phyloP scores from a whole-genome alignment of 2,888 invertebrate genomes.

The Eupithecia subumbrata region DNA sequence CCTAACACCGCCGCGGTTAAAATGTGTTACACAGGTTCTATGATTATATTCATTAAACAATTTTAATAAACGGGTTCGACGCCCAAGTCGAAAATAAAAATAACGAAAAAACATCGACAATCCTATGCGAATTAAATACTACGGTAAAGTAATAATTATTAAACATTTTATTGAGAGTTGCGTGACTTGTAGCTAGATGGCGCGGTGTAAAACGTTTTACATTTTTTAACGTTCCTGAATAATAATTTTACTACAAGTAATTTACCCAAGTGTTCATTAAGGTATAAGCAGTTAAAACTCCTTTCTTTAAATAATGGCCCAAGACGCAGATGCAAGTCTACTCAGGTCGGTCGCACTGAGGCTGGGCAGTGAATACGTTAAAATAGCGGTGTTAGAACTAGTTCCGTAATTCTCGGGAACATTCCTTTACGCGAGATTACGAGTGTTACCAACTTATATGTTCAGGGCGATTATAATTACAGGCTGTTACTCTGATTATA shows the following conservation, averaged over 20 bases:
- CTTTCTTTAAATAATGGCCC: too few species aligned
- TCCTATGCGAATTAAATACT: not conserved
- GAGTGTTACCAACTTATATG: not conserved
- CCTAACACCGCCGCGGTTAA: conserved; percentile 8
- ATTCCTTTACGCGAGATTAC: not conserved
- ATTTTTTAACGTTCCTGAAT: not conserved
- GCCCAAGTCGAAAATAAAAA: not conserved
- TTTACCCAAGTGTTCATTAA: not conserved
- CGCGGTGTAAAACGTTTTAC: not conserved
- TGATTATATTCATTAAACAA: not conserved
- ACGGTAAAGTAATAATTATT: not conserved
- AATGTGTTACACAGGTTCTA: not conserved
- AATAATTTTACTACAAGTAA: not conserved
- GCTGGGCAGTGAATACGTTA: too few species aligned
- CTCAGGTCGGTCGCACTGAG: too few species aligned
- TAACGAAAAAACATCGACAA: not conserved
- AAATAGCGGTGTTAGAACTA: conserved; percentile 3
- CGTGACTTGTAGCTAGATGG: not conserved
- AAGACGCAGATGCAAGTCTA: too few species aligned
- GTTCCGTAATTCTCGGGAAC: not conserved
- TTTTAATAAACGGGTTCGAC: too few species aligned
- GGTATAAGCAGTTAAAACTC: not conserved
- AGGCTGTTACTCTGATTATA: not conserved
- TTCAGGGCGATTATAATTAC: conserved; percentile 13
- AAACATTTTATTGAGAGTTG: not conserved